A percentile compares a stretch with the other conserved stretches of the same genome.
Conservation (phyloP, 2,113 vertebrate species). For the Xyrauchen texanus region DNA sequence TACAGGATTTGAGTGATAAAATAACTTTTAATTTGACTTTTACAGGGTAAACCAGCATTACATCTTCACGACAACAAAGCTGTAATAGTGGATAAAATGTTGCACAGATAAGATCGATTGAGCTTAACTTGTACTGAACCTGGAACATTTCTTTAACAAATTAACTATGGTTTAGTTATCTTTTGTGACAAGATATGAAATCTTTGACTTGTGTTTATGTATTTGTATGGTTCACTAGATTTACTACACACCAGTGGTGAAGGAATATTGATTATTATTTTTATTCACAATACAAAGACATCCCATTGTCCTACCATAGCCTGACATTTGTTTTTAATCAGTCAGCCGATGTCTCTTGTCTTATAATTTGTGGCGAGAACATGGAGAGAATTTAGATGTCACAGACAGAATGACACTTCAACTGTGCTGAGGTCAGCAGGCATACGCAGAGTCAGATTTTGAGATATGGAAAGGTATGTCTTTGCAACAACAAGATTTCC, state of each 20-base stretch:
- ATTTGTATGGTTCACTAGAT: not conserved
- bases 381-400: constrained; percentile 72
- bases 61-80: too few relatives aligned
- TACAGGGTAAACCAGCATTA: too few relatives aligned
- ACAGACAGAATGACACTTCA: constrained; percentile 71
- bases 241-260: not conserved
- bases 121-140: too few relatives aligned
- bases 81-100: too few relatives aligned
- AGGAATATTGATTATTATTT: constrained; percentile 69
- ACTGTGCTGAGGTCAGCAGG: constrained; percentile 68
- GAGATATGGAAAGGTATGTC: not conserved
- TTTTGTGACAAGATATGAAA: too few relatives aligned
- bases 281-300: constrained; percentile 66
- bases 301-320: constrained; percentile 77
- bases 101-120: too few relatives aligned
- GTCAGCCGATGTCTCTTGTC: constrained; percentile 71
- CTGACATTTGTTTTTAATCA: constrained; percentile 79
- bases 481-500: not conserved
- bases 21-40: too few relatives aligned
- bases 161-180: too few relatives aligned
- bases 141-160: too few relatives aligned
- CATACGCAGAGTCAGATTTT: constrained; percentile 8
- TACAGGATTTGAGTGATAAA: too few relatives aligned
- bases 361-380: constrained; percentile 79
- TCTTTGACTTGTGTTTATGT: too few relatives aligned